A percentile compares a stretch with the other conserved stretches of the same genome.
These are phyloP conservation scores for Leucoptera coffeella DNA, from an alignment of 2,888 invertebrate species.

Conservation along the genomic window DNA sequence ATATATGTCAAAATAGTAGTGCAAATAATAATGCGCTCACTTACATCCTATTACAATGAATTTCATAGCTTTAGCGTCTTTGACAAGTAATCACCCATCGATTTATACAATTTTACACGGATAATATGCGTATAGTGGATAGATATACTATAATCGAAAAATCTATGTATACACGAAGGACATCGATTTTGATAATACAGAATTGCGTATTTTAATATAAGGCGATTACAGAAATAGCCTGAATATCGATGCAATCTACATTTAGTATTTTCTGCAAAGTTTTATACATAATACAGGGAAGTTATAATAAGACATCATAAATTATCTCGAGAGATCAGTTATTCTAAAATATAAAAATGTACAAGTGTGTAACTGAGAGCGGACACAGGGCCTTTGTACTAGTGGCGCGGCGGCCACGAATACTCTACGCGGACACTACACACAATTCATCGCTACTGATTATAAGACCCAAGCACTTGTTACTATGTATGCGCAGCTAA, in stretches of 20 bases:
- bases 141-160: slow-evolving; percentile 50
- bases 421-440: slow-evolving; percentile 28
- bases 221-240: slow-evolving; percentile 25
- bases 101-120: no score
- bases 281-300: slow-evolving; percentile 43
- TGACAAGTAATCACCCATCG: slow-evolving; percentile 43
- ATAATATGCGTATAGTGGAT: no score
- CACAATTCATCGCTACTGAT: slow-evolving; percentile 31
- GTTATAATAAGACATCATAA: slow-evolving; percentile 42
- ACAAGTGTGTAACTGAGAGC: slow-evolving; percentile 17
- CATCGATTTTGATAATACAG: slow-evolving; percentile 42
- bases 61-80: slow-evolving; percentile 37
- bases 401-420: not conserved
- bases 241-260: slow-evolving; percentile 33
- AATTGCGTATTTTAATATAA: slow-evolving; percentile 26
- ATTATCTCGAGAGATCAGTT: slow-evolving; percentile 51
- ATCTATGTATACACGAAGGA: slow-evolving; percentile 45
- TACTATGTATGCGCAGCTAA: slow-evolving; percentile 14
- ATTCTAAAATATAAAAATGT: slow-evolving; percentile 47
- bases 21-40: slow-evolving; percentile 36
- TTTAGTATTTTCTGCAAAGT: slow-evolving; percentile 39
- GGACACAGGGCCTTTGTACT: not conserved
- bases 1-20: slow-evolving; percentile 42
- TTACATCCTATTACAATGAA: slow-evolving; percentile 49
- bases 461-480: slow-evolving; percentile 29